Evolutionary conservation across 1,140 invertebrate genomes (phyloP), one percentile per base, ranked within the genome.

Genomic region (Drepana arcuata): DNA sequence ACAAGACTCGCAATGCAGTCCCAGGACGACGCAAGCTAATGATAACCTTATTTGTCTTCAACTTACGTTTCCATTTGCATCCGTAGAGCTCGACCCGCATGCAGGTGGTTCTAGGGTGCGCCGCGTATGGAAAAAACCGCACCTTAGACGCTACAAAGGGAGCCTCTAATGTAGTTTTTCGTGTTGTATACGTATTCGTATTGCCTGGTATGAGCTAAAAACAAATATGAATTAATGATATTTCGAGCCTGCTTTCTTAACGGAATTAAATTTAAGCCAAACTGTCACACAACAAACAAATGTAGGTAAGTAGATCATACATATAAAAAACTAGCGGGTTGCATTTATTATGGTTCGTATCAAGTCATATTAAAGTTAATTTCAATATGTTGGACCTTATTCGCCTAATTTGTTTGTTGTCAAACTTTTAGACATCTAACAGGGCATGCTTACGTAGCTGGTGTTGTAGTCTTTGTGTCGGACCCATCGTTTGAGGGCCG

Each of bases 81-180:
- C 94, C 94, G 59, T 94, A 93, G 34, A 97, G 81, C 83, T 97
- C 95, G 4, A 96, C 93, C 50, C 95, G 85, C 90, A 97, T 91
- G 78, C 95, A 97, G 11, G 97, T 93, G 0, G 95, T 97, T 29
- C 95, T 85, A 14, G 93, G 91, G 68, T 95, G 92, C 39, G 91
- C 88, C 35, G 93, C 93, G 79, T 92, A 95, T 9, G 95, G 95
- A 61, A 95, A 90, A 73, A 97, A 93, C 27, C 95, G 89, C 27
- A 97, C 88, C 84, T 90, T 92, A 26, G 89, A 92, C 0, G 95
- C 94, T 16, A 96, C 86, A 48, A 96, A 91, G 5, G 94, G 92
- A 2, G 93, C 89, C 60, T 95, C 92, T 47, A 97, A 84, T 38
- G 88, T 79, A 43, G 93, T 90, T 53, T 92, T 88, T 40, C 90